Percentiles rank a stretch among this genome's conserved stretches.
Evolutionary conservation across 2,888 invertebrate genomes (phyloP).

Genomic region (Cinara cedri): DNA sequence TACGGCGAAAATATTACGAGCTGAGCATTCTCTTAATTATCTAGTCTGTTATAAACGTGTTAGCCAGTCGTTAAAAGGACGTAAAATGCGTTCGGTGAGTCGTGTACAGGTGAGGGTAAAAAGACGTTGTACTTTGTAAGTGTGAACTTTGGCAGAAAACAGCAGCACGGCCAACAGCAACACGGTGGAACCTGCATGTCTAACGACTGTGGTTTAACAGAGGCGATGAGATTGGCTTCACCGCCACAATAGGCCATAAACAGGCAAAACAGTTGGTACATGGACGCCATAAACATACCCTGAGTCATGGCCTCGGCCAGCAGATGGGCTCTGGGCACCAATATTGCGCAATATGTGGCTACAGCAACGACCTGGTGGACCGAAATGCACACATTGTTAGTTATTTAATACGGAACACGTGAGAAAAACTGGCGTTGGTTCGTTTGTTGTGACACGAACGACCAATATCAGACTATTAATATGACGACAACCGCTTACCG

Average conservation of each 20-base stretch:
- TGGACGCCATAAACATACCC: conserved; percentile 72
- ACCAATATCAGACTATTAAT: too few relatives aligned
- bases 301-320: conserved; percentile 74
- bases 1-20: too few relatives aligned
- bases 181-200: conserved; percentile 73
- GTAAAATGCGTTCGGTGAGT: too few relatives aligned
- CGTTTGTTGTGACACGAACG: too few relatives aligned
- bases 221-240: conserved; percentile 68
- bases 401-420: too few relatives aligned
- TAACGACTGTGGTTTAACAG: conserved; percentile 68
- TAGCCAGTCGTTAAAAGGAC: too few relatives aligned
- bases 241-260: conserved; percentile 73
- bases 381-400: neutral
- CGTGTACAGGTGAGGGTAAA: too few relatives aligned
- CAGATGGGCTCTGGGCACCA: conserved; percentile 72
- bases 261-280: conserved; percentile 74
- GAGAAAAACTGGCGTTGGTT: too few relatives aligned
- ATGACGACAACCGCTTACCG: conserved; percentile 65
- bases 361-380: conserved; percentile 67
- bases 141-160: conserved; percentile 67
- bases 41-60: too few relatives aligned
- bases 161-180: conserved; percentile 77
- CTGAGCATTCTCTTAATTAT: too few relatives aligned
- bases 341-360: conserved; percentile 67
- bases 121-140: conserved; percentile 66